phyloP scores from a whole-genome alignment of 2,113 vertebrate species.

The Psephotus haematonotus region DNA sequence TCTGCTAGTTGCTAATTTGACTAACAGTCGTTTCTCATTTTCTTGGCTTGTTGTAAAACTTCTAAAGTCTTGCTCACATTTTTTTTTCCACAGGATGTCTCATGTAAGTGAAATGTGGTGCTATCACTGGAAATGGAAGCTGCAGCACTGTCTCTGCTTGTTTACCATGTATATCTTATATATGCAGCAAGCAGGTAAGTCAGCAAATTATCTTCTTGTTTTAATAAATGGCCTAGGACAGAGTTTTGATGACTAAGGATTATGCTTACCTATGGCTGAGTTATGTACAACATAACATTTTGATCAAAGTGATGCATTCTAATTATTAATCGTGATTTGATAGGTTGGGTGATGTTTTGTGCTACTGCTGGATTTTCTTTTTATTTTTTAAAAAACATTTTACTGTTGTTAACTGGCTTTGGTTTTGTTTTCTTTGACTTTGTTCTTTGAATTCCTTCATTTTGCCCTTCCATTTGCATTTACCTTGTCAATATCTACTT shows the following conservation, averaged over 20 bases:
- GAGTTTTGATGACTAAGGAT: background rate
- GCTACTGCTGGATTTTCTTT: background rate
- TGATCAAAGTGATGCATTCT: background rate
- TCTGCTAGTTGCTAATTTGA: background rate
- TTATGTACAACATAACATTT: background rate
- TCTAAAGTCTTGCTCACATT: background rate
- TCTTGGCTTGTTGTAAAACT: background rate
- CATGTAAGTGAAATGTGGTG: constrained; percentile 73
- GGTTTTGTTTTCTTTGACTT: background rate
- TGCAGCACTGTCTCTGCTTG: constrained; percentile 67
- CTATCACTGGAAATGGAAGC: constrained; percentile 82
- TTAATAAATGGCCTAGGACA: background rate
- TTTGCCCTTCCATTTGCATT: background rate
- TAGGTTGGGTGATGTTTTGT: background rate
- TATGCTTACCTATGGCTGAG: background rate
- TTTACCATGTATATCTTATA: constrained; percentile 67
- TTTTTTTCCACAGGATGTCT: constrained; percentile 78
- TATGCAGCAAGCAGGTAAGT: constrained; percentile 79
- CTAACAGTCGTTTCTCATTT: background rate
- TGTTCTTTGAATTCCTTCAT: background rate
- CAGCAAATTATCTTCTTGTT: background rate
- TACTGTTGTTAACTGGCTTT: background rate
- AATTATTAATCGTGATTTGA: background rate
- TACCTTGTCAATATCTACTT: background rate
- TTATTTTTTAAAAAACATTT: background rate